These are phyloP conservation scores for Tupiocoris notatus DNA, from an alignment of 2,888 invertebrate genomes.

Conservation along the genomic window DNA sequence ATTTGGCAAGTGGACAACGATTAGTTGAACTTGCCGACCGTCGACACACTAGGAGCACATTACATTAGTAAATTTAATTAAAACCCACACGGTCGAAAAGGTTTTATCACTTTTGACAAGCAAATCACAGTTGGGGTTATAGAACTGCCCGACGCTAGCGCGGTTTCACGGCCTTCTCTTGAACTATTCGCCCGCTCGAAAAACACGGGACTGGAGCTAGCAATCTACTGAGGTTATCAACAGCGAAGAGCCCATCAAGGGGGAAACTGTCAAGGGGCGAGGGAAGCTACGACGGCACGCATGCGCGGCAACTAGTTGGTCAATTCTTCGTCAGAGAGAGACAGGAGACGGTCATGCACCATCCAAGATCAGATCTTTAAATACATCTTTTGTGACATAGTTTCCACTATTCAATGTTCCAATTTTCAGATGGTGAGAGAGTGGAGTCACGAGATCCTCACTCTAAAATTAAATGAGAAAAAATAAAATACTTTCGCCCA, in stretches of 20 bases:
- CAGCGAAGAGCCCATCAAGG: background rate
- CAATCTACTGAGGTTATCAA: slow-evolving; percentile 1
- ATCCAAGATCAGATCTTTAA: no score
- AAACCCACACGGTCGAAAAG: background rate
- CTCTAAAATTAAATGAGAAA: no score
- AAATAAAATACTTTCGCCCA: no score
- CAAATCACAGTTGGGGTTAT: slow-evolving; percentile 1
- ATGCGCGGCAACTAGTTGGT: background rate
- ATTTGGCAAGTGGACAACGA: background rate
- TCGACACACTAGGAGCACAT: slow-evolving; percentile 11
- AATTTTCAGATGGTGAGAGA: no score
- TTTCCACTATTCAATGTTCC: no score
- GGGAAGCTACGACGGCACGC: background rate
- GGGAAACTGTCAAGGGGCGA: background rate
- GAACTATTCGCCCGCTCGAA: slow-evolving; percentile 7
- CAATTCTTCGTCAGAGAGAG: no score
- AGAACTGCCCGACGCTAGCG: slow-evolving; percentile 22
- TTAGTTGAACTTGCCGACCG: background rate
- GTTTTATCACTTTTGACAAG: slow-evolving; percentile 6
- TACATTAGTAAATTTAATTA: background rate
- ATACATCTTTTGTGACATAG: no score
- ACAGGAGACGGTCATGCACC: no score
- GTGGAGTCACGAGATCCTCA: no score
- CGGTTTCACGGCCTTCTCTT: slow-evolving; percentile 3
- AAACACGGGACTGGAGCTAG: slow-evolving; percentile 4